Conservation (phyloP, 2,797 vertebrate genomes). For the Protonibea diacanthus region DNA sequence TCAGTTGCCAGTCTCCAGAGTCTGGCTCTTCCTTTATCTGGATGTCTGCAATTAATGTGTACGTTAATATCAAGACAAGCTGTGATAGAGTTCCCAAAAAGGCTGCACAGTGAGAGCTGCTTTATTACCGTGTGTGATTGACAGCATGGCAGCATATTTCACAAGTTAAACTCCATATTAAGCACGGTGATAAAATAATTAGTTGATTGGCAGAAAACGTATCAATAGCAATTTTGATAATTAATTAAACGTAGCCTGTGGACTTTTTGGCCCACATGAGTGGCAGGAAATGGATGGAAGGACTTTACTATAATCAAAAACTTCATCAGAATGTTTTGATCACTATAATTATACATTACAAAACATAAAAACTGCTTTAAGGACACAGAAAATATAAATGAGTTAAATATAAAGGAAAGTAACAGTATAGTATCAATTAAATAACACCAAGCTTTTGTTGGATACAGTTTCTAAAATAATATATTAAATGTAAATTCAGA, state of each 20-base stretch:
- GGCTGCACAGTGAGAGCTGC: conserved; percentile 26
- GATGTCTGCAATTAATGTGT: conserved; percentile 86
- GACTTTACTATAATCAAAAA: conserved; percentile 39
- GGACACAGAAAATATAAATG: conserved; percentile 1
- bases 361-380: conserved; percentile 22
- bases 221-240: conserved; percentile 29
- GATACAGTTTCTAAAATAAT: not conserved
- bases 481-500: not conserved
- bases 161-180: conserved; percentile 21
- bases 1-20: conserved; percentile 97
- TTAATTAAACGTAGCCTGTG: conserved; percentile 30
- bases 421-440: not conserved
- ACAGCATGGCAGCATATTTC: conserved; percentile 40
- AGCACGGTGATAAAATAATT: conserved; percentile 30
- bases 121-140: conserved; percentile 43
- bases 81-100: conserved; percentile 37
- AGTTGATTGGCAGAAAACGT: conserved; percentile 37
- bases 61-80: conserved; percentile 39
- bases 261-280: conserved; percentile 27
- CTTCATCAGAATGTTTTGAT: conserved; percentile 45
- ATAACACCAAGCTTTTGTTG: not conserved
- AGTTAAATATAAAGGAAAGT: no score
- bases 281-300: conserved; percentile 38
- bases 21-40: conserved; percentile 99
- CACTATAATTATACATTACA: conserved; percentile 23